Percentiles rank a stretch among this genome's conserved stretches.
These are phyloP conservation scores for Brachyistius frenatus DNA, from an alignment of 2,113 vertebrate species.

Conservation along the genomic window DNA sequence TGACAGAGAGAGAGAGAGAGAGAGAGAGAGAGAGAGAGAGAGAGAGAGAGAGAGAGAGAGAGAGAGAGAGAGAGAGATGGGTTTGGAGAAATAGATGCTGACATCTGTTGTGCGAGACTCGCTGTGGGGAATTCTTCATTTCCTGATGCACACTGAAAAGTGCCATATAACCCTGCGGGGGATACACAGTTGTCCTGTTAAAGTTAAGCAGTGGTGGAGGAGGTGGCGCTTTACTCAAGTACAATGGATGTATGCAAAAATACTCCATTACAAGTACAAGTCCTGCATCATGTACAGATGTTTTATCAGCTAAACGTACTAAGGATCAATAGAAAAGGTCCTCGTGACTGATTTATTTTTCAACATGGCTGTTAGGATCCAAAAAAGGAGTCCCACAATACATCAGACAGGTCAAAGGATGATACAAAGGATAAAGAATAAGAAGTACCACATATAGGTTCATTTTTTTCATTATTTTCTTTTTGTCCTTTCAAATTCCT, in stretches of 20 bases:
- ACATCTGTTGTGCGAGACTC: constrained; percentile 43
- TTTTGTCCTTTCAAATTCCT: no score
- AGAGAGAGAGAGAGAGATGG: constrained; percentile 7
- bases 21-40: no score
- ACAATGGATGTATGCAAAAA: neutral
- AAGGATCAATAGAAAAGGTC: neutral
- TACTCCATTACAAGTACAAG: neutral
- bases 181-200: constrained; percentile 16
- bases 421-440: no score
- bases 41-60: neutral
- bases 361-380: no score
- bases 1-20: constrained; percentile 14
- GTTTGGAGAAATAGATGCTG: constrained; percentile 34
- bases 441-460: no score
- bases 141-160: constrained; percentile 29
- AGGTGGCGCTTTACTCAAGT: neutral
- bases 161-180: constrained; percentile 11
- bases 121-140: constrained; percentile 50
- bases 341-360: no score
- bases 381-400: neutral
- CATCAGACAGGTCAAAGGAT: no score
- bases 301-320: neutral
- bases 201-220: neutral
- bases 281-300: neutral
- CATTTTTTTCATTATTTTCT: no score